Evolutionary conservation across 1,140 invertebrate species (phyloP).

Genomic region (Drosophila melanogaster): DNA sequence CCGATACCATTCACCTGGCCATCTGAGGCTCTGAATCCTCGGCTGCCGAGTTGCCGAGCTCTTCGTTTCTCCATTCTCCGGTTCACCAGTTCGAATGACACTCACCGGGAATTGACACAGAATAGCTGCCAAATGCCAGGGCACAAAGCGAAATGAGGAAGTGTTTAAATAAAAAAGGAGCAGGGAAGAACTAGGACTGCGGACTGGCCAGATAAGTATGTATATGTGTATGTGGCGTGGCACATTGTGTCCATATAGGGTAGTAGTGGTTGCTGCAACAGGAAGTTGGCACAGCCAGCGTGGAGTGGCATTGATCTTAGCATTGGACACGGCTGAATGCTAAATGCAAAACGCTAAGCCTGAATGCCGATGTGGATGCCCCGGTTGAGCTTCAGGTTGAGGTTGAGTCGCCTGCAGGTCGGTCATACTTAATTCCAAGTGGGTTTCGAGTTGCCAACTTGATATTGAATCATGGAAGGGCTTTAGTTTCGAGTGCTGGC

Average conservation of each 20-base stretch:
- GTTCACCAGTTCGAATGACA: constrained; percentile 59
- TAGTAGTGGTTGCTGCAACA: constrained; percentile 71
- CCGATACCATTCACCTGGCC: constrained; percentile 55
- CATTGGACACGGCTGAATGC: constrained; percentile 65
- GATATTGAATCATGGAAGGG: constrained; percentile 48
- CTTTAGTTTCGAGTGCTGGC: constrained; percentile 53
- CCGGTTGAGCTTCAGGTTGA: constrained; percentile 52
- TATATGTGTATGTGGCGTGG: too few relatives aligned
- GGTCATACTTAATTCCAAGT: constrained; percentile 61
- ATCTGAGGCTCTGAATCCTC: constrained; percentile 44
- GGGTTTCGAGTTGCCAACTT: constrained; percentile 60
- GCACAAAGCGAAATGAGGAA: constrained; percentile 80
- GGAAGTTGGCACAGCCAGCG: constrained; percentile 64
- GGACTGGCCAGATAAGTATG: constrained; percentile 27
- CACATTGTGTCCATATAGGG: constrained; percentile 55
- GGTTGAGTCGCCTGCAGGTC: constrained; percentile 57
- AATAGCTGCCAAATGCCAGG: constrained; percentile 77
- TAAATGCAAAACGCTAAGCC: constrained; percentile 29
- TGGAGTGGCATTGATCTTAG: constrained; percentile 80
- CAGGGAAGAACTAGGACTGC: constrained; percentile 26
- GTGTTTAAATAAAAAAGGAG: constrained; percentile 62
- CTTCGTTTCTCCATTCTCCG: constrained; percentile 34
- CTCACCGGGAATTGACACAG: constrained; percentile 78
- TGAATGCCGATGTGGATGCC: constrained; percentile 36
- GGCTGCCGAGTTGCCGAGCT: not conserved